A percentile compares a stretch with the other conserved stretches of the same genome.
These are phyloP conservation scores for Bergia sp. DNA, from an alignment of 92 coral and sea anemone genomes.

Conservation along the genomic window DNA sequence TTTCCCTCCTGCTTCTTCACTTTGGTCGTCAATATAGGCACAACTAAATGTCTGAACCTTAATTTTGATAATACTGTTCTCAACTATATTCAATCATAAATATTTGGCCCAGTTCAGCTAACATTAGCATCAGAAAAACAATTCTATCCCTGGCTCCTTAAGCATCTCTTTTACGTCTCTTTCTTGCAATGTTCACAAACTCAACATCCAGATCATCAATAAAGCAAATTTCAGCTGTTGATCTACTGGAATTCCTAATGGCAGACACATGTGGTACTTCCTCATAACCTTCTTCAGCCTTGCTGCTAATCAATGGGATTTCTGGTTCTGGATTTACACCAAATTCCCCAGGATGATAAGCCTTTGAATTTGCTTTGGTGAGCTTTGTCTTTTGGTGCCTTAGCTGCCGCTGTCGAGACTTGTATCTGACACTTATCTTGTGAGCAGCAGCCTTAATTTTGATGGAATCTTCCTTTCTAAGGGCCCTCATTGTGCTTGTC, in stretches of 20 bases:
- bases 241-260: background rate
- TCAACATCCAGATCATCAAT: background rate
- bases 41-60: background rate
- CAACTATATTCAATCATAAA: background rate
- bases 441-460: slow-evolving; percentile 51
- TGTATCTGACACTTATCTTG: slow-evolving; percentile 53
- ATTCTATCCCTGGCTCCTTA: background rate
- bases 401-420: slow-evolving; percentile 40
- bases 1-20: background rate
- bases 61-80: background rate
- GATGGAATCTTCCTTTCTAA: background rate
- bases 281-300: background rate
- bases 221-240: background rate
- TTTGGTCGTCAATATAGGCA: background rate
- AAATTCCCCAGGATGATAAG: slow-evolving; percentile 53
- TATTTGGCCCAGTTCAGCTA: background rate
- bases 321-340: slow-evolving; percentile 57
- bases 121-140: background rate
- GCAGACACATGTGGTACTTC: background rate
- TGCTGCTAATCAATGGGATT: background rate
- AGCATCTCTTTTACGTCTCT: background rate
- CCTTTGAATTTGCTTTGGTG: slow-evolving; percentile 39
- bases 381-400: slow-evolving; percentile 21
- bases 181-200: background rate
- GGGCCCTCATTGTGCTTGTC: slow-evolving; percentile 45